phyloP scores from a whole-genome alignment of 1,140 invertebrate species.

The Heliconius melpomene region DNA sequence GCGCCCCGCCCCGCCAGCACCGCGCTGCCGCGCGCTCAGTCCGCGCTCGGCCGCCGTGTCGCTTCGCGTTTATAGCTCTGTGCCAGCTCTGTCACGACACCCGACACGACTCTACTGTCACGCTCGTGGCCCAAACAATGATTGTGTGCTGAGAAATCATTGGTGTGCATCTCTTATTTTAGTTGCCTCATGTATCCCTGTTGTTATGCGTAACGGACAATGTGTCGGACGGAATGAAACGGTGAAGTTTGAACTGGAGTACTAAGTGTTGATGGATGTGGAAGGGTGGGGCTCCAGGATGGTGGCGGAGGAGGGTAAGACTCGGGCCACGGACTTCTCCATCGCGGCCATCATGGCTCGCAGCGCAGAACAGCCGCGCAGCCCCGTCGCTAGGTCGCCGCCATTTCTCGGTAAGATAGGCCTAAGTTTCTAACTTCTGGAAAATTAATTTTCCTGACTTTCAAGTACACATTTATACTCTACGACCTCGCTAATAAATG shows the following conservation, averaged over 20 bases:
- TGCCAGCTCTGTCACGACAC: conserved; percentile 10
- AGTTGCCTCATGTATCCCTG: not conserved
- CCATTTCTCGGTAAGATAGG: conserved; percentile 70
- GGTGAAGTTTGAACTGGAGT: conserved; percentile 50
- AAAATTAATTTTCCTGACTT: not conserved
- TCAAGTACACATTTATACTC: not conserved
- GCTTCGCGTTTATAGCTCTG: conserved; percentile 33
- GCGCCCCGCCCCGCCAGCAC: conserved; percentile 49
- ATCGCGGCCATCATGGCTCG: conserved; percentile 96
- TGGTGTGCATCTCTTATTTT: conserved; percentile 12
- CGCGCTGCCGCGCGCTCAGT: conserved; percentile 50
- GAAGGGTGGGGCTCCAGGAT: conserved; percentile 80
- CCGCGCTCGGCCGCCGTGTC: conserved; percentile 75
- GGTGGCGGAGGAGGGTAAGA: conserved; percentile 81
- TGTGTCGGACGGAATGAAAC: conserved; percentile 65
- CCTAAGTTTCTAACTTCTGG: conserved; percentile 45
- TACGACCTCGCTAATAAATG: too few relatives aligned
- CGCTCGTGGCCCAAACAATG: conserved; percentile 24
- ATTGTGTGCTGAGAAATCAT: conserved; percentile 26
- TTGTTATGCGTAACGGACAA: conserved; percentile 37
- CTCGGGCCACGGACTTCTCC: conserved; percentile 92
- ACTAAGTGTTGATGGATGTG: conserved; percentile 73
- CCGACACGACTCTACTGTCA: conserved; percentile 16
- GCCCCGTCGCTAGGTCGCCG: conserved; percentile 63
- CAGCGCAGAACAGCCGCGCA: conserved; percentile 83